Conservation (phyloP, 2,113 vertebrate species). For the Pygoscelis antarcticus region DNA sequence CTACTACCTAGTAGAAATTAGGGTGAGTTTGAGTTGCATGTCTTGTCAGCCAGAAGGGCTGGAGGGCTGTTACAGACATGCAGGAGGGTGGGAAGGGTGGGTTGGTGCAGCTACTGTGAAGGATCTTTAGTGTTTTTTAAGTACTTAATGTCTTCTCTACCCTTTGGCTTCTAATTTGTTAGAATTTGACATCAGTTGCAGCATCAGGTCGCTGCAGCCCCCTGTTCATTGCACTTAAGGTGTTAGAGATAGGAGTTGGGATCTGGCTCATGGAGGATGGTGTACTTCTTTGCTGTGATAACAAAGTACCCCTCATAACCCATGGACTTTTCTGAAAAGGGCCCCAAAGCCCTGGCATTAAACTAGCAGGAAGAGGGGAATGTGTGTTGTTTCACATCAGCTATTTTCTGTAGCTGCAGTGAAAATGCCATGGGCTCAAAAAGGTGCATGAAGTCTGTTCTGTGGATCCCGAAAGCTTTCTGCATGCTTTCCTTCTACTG, state of each 20-base stretch:
- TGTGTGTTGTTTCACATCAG: not conserved
- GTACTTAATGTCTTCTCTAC: not conserved
- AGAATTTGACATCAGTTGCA: not conserved
- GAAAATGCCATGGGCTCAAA: not conserved
- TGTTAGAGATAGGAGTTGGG: not conserved
- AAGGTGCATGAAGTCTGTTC: not conserved
- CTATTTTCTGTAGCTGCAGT: not conserved
- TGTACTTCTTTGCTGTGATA: not conserved
- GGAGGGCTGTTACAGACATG: not conserved
- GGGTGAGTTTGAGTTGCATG: not conserved
- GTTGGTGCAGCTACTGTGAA: not conserved
- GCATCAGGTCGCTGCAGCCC: not conserved
- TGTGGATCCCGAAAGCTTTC: not conserved
- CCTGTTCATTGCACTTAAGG: not conserved
- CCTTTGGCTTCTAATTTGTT: not conserved
- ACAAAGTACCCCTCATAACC: not conserved
- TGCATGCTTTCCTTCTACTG: not conserved
- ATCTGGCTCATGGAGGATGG: not conserved
- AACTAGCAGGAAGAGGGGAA: not conserved
- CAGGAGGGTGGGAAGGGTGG: not conserved
- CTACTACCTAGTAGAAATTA: not conserved
- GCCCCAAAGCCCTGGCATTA: not conserved
- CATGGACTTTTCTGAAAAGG: not conserved
- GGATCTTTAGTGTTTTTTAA: not conserved
- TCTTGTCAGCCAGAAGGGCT: not conserved